These are phyloP conservation scores for Sylvilagus floridanus DNA, from an alignment of 2,797 vertebrate species.

Conservation along the genomic window DNA sequence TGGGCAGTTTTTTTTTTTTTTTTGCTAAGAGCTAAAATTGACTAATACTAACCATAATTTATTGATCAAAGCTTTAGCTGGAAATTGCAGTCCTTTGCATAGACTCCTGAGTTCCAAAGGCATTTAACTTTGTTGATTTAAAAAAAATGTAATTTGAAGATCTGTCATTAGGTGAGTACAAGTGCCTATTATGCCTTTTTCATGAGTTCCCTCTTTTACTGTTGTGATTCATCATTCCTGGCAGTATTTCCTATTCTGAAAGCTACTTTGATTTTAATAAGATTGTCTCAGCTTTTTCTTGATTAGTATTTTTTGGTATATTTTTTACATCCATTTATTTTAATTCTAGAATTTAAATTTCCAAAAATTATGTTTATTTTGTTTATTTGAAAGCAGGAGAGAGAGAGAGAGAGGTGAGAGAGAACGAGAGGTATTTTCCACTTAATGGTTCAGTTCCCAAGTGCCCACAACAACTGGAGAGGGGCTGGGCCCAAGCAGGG, in stretches of 20 bases:
- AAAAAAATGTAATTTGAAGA: neutral
- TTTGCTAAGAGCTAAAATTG: neutral
- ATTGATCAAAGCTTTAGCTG: neutral
- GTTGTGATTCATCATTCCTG: neutral
- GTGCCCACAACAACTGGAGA: too few relatives aligned
- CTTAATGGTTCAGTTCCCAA: too few relatives aligned
- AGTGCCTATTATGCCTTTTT: neutral
- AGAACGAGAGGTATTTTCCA: too few relatives aligned
- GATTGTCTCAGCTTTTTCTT: neutral
- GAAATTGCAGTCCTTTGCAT: neutral
- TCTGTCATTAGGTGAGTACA: neutral
- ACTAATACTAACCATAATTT: neutral
- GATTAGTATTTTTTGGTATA: neutral
- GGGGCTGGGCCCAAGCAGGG: too few relatives aligned
- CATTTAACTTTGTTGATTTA: neutral
- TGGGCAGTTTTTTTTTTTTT: neutral
- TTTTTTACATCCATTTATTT: slow-evolving; percentile 1
- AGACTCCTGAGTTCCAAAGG: neutral
- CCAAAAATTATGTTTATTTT: too few relatives aligned
- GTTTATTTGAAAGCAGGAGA: too few relatives aligned
- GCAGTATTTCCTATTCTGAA: slow-evolving; percentile 17
- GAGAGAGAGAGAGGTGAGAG: too few relatives aligned
- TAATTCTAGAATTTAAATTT: neutral
- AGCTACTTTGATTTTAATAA: neutral
- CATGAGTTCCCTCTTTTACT: neutral